Conservation (phyloP, 23 tunicate species). For the Trididemnum clinides region DNA sequence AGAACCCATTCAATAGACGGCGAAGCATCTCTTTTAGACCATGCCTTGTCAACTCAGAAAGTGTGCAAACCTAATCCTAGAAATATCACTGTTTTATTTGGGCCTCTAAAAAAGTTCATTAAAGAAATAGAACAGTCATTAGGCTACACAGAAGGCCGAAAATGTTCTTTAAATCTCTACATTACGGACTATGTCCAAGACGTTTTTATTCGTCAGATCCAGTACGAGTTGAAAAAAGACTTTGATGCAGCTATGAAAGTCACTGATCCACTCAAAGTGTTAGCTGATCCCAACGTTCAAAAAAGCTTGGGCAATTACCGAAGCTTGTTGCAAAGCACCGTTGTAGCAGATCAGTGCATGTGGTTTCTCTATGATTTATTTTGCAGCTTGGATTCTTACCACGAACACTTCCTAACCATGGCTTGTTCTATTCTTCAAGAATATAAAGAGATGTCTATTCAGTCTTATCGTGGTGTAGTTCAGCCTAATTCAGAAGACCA, state of each 20-base stretch:
- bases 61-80: slow-evolving; percentile 94
- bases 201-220: slow-evolving; percentile 90
- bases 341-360: slow-evolving; percentile 90
- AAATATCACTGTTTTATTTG: slow-evolving; percentile 81
- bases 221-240: slow-evolving; percentile 83
- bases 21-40: slow-evolving; percentile 59
- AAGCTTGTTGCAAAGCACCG: slow-evolving; percentile 79
- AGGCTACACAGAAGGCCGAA: slow-evolving; percentile 31
- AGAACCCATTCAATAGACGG: slow-evolving; percentile 34
- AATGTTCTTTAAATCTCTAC: slow-evolving; percentile 76
- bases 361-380: slow-evolving; percentile 82
- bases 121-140: slow-evolving; percentile 67
- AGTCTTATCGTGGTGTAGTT: slow-evolving; percentile 82
- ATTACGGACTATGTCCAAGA: slow-evolving; percentile 97
- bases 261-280: slow-evolving; percentile 89
- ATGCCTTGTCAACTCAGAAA: slow-evolving; percentile 75
- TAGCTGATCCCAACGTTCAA: slow-evolving; percentile 59
- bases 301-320: slow-evolving; percentile 45
- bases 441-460: slow-evolving; percentile 83
- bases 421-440: slow-evolving; percentile 85
- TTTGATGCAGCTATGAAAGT: slow-evolving; percentile 97
- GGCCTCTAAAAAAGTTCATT: slow-evolving; percentile 84
- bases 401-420: slow-evolving; percentile 93
- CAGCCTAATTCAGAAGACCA: slow-evolving; percentile 85
- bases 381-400: slow-evolving; percentile 80